Conservation (phyloP, 2,113 vertebrate species). For the Reinhardtius hippoglossoides region DNA sequence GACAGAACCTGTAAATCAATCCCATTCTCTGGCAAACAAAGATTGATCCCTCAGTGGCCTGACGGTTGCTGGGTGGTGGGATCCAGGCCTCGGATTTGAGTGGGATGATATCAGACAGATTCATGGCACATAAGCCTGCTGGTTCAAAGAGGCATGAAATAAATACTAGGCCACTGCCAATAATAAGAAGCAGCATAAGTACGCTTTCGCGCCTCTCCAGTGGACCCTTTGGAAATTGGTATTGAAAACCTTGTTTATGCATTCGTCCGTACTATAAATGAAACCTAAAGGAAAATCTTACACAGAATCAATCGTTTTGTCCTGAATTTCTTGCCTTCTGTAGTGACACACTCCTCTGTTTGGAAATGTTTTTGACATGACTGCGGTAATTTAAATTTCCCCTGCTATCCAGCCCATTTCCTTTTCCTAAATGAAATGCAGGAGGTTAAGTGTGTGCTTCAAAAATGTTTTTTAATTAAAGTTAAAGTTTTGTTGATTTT, state of each 20-base stretch:
- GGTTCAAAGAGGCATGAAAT: constrained; percentile 85
- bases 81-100: constrained; percentile 80
- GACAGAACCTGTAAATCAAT: constrained; percentile 86
- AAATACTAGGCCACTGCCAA: constrained; percentile 73
- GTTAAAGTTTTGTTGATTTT: constrained; percentile 18
- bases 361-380: constrained; percentile 35
- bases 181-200: constrained; percentile 62
- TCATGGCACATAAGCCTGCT: constrained; percentile 69
- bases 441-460: constrained; percentile 12
- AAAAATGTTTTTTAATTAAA: constrained; percentile 7
- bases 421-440: constrained; percentile 23
- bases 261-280: constrained; percentile 51
- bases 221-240: constrained; percentile 60
- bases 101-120: constrained; percentile 81
- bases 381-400: constrained; percentile 20
- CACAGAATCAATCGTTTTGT: constrained; percentile 55
- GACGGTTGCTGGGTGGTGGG: constrained; percentile 69
- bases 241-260: constrained; percentile 69
- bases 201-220: constrained; percentile 50
- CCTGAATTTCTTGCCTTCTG: constrained; percentile 33
- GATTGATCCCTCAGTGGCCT: constrained; percentile 82
- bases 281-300: constrained; percentile 62
- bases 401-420: background rate
- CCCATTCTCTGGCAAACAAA: constrained; percentile 78
- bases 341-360: constrained; percentile 20